Conservation (phyloP, 2,113 vertebrate species). For the Spheniscus mendiculus region DNA sequence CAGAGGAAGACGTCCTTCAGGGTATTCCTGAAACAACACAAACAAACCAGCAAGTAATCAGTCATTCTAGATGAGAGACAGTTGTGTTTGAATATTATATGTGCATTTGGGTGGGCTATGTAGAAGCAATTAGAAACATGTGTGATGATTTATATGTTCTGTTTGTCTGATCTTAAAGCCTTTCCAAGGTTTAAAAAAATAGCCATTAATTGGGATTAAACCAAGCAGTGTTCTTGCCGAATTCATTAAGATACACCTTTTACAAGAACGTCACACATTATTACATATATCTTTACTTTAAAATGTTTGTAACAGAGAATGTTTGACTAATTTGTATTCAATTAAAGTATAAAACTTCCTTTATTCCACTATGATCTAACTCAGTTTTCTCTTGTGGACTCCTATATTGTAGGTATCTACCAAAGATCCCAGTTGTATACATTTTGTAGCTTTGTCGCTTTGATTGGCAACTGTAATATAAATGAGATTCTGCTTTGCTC, state of each 20-base stretch:
- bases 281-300: background rate
- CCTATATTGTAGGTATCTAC: background rate
- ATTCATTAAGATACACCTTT: background rate
- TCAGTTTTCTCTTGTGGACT: background rate
- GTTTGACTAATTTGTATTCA: background rate
- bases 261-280: background rate
- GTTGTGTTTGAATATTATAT: background rate
- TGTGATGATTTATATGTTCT: background rate
- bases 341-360: background rate
- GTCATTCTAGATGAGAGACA: background rate
- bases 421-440: background rate
- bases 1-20: background rate
- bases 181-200: background rate
- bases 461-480: constrained; percentile 16
- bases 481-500: constrained; percentile 22
- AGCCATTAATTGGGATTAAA: background rate
- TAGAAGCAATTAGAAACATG: background rate
- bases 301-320: background rate
- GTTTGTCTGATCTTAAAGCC: background rate
- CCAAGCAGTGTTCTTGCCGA: background rate
- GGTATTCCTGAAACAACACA: background rate
- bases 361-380: background rate
- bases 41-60: background rate
- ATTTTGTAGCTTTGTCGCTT: background rate
- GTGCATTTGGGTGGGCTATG: background rate